Conservation (phyloP, 2,888 invertebrate genomes). For the Ramazzottius varieornatus region DNA sequence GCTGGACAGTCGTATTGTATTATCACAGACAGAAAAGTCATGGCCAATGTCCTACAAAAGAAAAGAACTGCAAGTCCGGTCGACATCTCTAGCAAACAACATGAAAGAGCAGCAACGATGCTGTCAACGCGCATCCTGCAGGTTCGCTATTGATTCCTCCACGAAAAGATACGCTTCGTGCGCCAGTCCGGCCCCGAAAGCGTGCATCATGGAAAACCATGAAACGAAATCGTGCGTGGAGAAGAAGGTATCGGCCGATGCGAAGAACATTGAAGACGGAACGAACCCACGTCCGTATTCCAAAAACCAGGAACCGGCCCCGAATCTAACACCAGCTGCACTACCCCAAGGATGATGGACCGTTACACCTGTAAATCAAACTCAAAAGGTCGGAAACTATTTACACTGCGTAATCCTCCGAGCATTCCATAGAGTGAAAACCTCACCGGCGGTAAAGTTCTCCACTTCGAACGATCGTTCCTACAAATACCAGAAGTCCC, state of each 20-base stretch:
- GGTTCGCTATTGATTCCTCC: background rate
- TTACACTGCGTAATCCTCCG: too few relatives aligned
- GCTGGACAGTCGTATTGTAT: too few relatives aligned
- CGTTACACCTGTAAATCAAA: background rate
- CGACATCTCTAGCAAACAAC: too few relatives aligned
- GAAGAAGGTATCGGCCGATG: constrained; percentile 2
- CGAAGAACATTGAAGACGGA: background rate
- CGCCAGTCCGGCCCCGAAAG: background rate
- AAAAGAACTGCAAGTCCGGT: too few relatives aligned
- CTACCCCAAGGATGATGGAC: background rate
- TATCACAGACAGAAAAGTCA: too few relatives aligned
- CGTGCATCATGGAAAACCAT: background rate
- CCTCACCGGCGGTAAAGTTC: background rate
- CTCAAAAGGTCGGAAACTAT: too few relatives aligned
- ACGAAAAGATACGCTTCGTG: background rate
- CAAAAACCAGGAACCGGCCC: background rate
- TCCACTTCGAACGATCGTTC: background rate
- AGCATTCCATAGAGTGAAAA: background rate
- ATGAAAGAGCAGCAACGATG: too few relatives aligned
- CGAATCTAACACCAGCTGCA: background rate
- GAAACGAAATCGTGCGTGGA: constrained; percentile 2
- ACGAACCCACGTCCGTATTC: background rate
- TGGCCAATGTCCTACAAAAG: too few relatives aligned
- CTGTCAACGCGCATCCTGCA: too few relatives aligned
- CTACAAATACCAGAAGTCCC: too few relatives aligned